Percentiles rank a stretch among this genome's conserved stretches.
Conservation (phyloP, 2,113 vertebrate genomes). For the Atherinomorus stipes region DNA sequence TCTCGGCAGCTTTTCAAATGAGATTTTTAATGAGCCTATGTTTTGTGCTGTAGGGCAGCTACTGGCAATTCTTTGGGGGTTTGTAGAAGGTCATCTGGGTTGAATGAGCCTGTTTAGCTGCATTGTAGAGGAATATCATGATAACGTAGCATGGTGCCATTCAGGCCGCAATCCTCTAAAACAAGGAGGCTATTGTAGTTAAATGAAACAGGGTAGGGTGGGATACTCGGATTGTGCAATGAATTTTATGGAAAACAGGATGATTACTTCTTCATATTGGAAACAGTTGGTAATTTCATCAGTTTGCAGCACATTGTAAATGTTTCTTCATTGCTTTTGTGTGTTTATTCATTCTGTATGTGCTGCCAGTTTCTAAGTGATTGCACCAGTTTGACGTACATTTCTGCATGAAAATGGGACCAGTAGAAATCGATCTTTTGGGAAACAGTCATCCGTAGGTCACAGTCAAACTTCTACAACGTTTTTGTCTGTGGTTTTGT, state of each 20-base stretch:
- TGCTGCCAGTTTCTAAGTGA: neutral
- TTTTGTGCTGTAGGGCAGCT: constrained; percentile 71
- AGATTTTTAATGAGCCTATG: constrained; percentile 79
- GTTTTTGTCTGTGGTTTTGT: neutral
- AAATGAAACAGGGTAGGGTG: constrained; percentile 70
- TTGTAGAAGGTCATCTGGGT: constrained; percentile 76
- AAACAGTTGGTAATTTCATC: constrained; percentile 42
- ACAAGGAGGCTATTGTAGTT: constrained; percentile 81
- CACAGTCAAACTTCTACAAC: too few relatives aligned
- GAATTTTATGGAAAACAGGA: constrained; percentile 70
- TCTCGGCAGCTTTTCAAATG: constrained; percentile 70
- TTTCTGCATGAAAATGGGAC: too few relatives aligned
- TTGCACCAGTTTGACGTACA: neutral
- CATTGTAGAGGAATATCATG: constrained; percentile 78
- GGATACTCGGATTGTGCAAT: constrained; percentile 65
- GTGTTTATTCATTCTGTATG: constrained; percentile 20
- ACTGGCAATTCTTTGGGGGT: constrained; percentile 72
- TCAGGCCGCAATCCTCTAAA: constrained; percentile 70
- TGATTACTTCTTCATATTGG: constrained; percentile 56
- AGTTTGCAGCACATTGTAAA: constrained; percentile 31
- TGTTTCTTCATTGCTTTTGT: constrained; percentile 39
- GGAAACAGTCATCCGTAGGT: neutral
- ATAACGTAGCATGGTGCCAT: constrained; percentile 79
- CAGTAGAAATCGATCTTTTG: neutral
- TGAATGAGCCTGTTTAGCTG: constrained; percentile 76